phyloP scores from a whole-genome alignment of 2,113 vertebrate species.

The Heterotilapia buettikoferi region DNA sequence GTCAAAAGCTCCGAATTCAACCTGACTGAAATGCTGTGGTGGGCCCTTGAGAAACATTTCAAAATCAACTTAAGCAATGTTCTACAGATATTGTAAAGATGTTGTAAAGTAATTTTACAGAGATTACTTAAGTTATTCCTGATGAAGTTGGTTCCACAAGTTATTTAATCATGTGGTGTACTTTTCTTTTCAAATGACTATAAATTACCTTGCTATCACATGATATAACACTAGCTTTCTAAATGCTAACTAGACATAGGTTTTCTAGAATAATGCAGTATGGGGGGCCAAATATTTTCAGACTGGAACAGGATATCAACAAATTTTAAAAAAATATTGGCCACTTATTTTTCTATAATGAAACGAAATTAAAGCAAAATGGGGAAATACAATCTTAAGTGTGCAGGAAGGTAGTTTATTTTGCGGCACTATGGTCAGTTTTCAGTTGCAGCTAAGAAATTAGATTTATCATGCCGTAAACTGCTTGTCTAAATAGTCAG shows the following conservation, averaged over 20 bases:
- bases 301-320: not conserved
- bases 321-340: not conserved
- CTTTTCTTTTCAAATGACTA: not conserved
- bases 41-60: not conserved
- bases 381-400: not conserved
- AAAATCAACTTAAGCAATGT: not conserved
- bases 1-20: not conserved
- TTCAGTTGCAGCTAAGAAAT: slow-evolving; percentile 32
- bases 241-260: not conserved
- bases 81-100: not conserved
- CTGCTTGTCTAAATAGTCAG: slow-evolving; percentile 50
- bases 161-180: not conserved
- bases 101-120: not conserved
- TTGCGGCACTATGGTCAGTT: slow-evolving; percentile 2
- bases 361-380: not conserved
- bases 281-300: not conserved
- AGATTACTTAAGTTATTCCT: not conserved
- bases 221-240: not conserved
- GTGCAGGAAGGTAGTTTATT: not conserved
- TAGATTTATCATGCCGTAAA: slow-evolving; percentile 35
- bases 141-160: not conserved
- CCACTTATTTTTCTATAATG: not conserved
- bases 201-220: not conserved
- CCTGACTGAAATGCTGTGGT: not conserved
- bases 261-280: not conserved